These are phyloP conservation scores for Oceanodroma leucorhoa DNA, from an alignment of 2,797 vertebrate genomes.

Conservation along the genomic window DNA sequence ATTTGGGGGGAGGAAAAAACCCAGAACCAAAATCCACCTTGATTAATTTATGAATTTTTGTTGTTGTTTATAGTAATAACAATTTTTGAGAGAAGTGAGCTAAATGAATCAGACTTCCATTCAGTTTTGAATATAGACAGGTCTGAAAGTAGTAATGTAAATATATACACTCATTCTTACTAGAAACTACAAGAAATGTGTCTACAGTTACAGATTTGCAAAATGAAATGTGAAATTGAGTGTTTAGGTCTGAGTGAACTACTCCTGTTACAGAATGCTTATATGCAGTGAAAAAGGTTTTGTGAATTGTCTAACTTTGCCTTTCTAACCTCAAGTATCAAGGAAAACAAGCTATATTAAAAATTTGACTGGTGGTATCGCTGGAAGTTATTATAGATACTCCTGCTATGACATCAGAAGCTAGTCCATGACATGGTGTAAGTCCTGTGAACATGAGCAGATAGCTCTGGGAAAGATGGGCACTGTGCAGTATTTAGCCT, in stretches of 20 bases:
- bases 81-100: not conserved
- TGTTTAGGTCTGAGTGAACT: not conserved
- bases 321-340: not conserved
- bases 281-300: not conserved
- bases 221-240: not conserved
- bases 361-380: not conserved
- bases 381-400: not conserved
- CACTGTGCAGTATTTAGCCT: not conserved
- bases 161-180: not conserved
- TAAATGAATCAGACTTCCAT: not conserved
- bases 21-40: not conserved
- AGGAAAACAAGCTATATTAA: not conserved
- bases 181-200: not conserved
- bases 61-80: not conserved
- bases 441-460: no score
- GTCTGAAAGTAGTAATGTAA: not conserved
- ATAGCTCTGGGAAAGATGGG: not conserved
- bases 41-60: not conserved
- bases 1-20: not conserved
- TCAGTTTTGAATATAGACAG: not conserved
- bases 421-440: no score
- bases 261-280: not conserved
- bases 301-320: not conserved
- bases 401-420: no score
- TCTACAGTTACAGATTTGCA: not conserved